Evolutionary conservation across 2,113 vertebrate species (phyloP).

Genomic region (Phoxinus phoxinus): DNA sequence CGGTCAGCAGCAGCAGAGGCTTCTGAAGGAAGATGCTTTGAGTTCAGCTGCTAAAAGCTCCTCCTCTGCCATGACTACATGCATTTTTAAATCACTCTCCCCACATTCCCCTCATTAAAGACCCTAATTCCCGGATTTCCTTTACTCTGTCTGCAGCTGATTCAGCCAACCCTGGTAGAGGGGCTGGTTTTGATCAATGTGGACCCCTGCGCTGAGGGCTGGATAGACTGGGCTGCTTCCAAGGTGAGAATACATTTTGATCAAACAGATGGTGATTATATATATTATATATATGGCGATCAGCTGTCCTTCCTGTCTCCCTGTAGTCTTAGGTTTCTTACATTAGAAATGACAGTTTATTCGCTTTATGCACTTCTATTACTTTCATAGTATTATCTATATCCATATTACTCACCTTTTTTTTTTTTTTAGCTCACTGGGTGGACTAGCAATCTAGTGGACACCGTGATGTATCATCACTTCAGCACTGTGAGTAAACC

Average conservation of each 20-base stretch:
- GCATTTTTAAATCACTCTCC: slow-evolving; percentile 20
- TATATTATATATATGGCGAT: too few relatives aligned
- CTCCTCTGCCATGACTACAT: not conserved
- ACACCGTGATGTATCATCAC: slow-evolving; percentile 92
- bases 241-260: slow-evolving; percentile 77
- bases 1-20: not conserved
- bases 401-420: not conserved
- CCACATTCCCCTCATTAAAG: slow-evolving; percentile 12
- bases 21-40: not conserved
- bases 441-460: slow-evolving; percentile 94
- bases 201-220: slow-evolving; percentile 95
- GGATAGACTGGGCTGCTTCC: slow-evolving; percentile 98
- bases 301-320: too few relatives aligned
- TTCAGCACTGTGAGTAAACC: slow-evolving; percentile 90
- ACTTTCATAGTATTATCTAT: not conserved
- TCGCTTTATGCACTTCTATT: not conserved
- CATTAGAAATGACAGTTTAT: too few relatives aligned
- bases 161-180: slow-evolving; percentile 87
- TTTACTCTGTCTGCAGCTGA: slow-evolving; percentile 79
- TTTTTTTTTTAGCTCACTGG: slow-evolving; percentile 83
- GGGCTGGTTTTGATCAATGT: slow-evolving; percentile 94
- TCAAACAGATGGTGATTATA: not conserved
- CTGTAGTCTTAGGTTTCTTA: too few relatives aligned
- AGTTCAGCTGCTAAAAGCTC: slow-evolving; percentile 28
- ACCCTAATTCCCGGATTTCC: not conserved